Evolutionary conservation across 2,888 invertebrate species (phyloP), one percentile per base, ranked within the genome.

Genomic region (Clanis bilineata): DNA sequence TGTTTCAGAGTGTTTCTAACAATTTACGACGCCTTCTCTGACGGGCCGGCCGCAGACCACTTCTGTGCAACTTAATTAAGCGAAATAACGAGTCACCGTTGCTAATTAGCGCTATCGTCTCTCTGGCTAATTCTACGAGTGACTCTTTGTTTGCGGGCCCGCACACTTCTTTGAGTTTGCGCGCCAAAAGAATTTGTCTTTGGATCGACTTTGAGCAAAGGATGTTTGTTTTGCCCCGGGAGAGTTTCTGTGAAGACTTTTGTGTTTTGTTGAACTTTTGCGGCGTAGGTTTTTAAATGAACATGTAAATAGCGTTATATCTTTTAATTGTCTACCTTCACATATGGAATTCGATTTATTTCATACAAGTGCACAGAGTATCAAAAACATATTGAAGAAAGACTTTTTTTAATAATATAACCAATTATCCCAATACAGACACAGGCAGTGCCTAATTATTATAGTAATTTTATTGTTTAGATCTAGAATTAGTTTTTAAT

Each of bases 11-110:
- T 80, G 81, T 88, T 80, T 85, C 90, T 88, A 88, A 90, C 90
- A 89, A 88, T 88, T 90, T 88, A 84, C 84, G 77, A 77, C 88
- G 85, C 87, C 88, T 88, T 88, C 79, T 77, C 80, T 77, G 78
- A 76, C 85, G 83, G 88, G 84, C 88, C 87, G 85, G 86, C 86
- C 88, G 83, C 86, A 90, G 90, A 90, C 90, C 91, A 91, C 91
- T 92, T 88, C 84, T 87, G 88, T 82, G 80, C 86, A 80, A 90
- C 91, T 90, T 92, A 92, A 92, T 92, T 92, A 91, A 90, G 92
- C 90, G 85, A 90, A 91, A 91, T 90, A 90, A 90, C 87, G 90
- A 89, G 88, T 86, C 85, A 88, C 88, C 85, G 88, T 85, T 83
- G 84, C 91, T 92, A 92, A 92, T 92, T 92, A 91, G 91, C 78